phyloP scores from a whole-genome alignment of 2,797 vertebrate genomes.

The Premnoplex brunnescens region DNA sequence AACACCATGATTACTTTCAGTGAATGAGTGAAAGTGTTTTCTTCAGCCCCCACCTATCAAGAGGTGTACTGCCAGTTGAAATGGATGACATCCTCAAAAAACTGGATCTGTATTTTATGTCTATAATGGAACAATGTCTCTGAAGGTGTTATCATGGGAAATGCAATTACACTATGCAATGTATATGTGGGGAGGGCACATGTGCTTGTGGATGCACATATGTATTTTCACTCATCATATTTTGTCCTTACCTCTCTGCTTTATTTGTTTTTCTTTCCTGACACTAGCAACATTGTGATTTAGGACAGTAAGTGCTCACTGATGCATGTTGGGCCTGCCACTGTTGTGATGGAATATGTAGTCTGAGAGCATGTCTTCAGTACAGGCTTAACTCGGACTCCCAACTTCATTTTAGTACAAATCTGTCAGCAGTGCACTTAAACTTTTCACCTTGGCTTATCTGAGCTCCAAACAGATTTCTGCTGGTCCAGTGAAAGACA shows the following conservation, averaged over 20 bases:
- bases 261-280: not conserved
- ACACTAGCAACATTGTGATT: not conserved
- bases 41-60: not conserved
- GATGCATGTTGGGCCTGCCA: not conserved
- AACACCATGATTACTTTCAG: not conserved
- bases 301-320: not conserved
- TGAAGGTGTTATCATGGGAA: not conserved
- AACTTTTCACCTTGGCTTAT: not conserved
- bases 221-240: accelerated
- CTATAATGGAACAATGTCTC: not conserved
- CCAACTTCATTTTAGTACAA: not conserved
- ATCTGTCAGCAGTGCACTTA: not conserved
- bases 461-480: not conserved
- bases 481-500: not conserved
- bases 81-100: not conserved
- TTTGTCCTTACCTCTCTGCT: not conserved
- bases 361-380: not conserved
- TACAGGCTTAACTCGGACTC: not conserved
- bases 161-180: not conserved
- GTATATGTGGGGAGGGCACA: not conserved
- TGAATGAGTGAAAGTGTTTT: not conserved
- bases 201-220: not conserved
- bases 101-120: not conserved
- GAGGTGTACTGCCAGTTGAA: not conserved
- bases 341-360: not conserved